Percentiles rank a stretch among this genome's conserved stretches.
These are phyloP conservation scores for Drosophila pseudotalamancana DNA, from an alignment of 2,888 invertebrate genomes.

Conservation along the genomic window DNA sequence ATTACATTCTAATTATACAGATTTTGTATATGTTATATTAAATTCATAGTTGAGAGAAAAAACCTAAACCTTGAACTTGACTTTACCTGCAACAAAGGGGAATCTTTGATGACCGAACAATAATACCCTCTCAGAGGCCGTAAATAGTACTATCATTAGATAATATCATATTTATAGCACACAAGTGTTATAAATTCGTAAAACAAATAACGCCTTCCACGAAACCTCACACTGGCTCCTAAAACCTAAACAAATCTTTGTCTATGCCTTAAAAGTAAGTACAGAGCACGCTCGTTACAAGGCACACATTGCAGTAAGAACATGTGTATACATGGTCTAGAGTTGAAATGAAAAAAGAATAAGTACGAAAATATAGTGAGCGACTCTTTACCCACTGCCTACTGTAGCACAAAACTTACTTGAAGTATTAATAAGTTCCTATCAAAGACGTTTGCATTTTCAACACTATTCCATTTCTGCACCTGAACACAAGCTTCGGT, in stretches of 20 bases:
- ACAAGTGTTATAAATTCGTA: slow-evolving; percentile 5
- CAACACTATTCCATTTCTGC: not conserved
- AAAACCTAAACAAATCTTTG: slow-evolving; percentile 4
- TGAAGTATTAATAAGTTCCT: not conserved
- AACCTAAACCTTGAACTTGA: not conserved
- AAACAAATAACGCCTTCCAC: slow-evolving; percentile 18
- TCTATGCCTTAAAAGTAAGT: not conserved
- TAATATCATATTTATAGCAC: not conserved
- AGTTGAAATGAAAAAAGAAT: not conserved
- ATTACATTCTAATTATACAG: no score
- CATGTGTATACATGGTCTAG: no score
- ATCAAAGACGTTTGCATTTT: no score
- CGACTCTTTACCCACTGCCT: no score
- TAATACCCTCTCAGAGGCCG: not conserved
- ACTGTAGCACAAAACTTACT: no score
- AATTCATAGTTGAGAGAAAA: not conserved
- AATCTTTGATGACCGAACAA: not conserved
- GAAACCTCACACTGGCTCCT: not conserved
- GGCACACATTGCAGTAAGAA: not conserved
- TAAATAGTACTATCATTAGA: slow-evolving; percentile 6
- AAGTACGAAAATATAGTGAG: no score
- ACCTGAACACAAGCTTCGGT: not conserved
- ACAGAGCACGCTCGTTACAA: slow-evolving; percentile 3
- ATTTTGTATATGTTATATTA: no score
- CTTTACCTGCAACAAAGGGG: not conserved